phyloP scores from a whole-genome alignment of 2,113 vertebrate genomes.

The Apodemus sylvaticus region DNA sequence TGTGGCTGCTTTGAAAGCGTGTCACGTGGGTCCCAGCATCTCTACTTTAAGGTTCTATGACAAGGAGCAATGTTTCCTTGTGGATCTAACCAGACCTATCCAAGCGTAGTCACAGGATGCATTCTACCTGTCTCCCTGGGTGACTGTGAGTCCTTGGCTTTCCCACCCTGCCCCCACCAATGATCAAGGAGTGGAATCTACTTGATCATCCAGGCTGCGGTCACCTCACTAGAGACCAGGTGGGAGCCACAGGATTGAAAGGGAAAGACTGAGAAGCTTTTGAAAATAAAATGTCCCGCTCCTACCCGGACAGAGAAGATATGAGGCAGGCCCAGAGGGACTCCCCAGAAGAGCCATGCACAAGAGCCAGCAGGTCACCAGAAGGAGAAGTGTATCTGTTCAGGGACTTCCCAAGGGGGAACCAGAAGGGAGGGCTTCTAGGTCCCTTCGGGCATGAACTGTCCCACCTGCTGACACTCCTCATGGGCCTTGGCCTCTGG shows the following conservation, averaged over 20 bases:
- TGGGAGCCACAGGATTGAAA: not conserved
- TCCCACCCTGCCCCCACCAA: not conserved
- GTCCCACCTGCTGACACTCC: not conserved
- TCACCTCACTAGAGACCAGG: not conserved
- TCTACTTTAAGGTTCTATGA: not conserved
- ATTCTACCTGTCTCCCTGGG: not conserved
- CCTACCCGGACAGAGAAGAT: not conserved
- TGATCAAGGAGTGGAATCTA: not conserved
- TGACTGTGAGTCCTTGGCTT: not conserved
- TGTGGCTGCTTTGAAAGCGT: too few species aligned
- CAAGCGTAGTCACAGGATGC: rapidly evolving
- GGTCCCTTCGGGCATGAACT: not conserved
- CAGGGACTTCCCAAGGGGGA: conserved; percentile 77
- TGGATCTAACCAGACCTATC: not conserved
- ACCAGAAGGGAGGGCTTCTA: not conserved
- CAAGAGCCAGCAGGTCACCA: not conserved
- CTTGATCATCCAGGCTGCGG: rapidly evolving
- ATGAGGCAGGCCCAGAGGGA: conserved; percentile 30
- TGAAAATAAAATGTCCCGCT: not conserved
- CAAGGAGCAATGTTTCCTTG: too few species aligned
- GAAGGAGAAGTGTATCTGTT: conserved; percentile 65
- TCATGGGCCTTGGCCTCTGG: not conserved
- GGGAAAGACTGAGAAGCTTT: conserved; percentile 10
- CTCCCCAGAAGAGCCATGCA: conserved; percentile 61
- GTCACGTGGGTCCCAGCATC: not conserved